phyloP scores from a whole-genome alignment of 2,888 invertebrate genomes.

The Shargacucullia verbasci region DNA sequence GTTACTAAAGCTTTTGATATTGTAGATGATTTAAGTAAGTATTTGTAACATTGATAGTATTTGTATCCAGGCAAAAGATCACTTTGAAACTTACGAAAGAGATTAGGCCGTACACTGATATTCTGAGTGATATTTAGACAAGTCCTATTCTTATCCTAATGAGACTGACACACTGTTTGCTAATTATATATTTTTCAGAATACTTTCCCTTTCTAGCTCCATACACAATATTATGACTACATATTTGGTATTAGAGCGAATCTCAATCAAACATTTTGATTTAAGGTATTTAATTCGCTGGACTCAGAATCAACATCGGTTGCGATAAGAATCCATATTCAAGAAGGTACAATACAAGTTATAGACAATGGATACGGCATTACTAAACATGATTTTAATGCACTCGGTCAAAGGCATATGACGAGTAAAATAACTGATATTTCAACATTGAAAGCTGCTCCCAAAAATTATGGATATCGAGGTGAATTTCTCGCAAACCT shows the following conservation, averaged over 20 bases:
- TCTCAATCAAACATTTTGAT: too few species aligned
- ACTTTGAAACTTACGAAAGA: too few species aligned
- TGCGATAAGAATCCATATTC: conserved; percentile 91
- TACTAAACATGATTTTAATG: conserved; percentile 83
- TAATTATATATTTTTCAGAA: too few species aligned
- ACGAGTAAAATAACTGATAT: conserved; percentile 91
- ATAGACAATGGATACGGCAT: conserved; percentile 94
- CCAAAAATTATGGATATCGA: conserved; percentile 90
- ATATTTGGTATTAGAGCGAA: too few species aligned
- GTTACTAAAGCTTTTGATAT: conserved; percentile 16
- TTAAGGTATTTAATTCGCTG: conserved; percentile 91
- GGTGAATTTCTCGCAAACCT: conserved; percentile 92
- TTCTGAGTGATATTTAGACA: too few species aligned
- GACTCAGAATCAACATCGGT: conserved; percentile 92
- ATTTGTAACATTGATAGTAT: too few species aligned
- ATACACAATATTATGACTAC: conserved; percentile 4
- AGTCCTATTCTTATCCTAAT: too few species aligned
- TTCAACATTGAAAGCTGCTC: conserved; percentile 83
- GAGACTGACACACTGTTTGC: too few species aligned
- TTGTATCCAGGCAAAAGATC: too few species aligned
- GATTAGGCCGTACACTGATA: too few species aligned
- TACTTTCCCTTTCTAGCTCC: too few species aligned
- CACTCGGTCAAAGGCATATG: conserved; percentile 89
- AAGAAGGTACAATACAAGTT: conserved; percentile 91
- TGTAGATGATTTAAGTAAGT: background rate